Conservation (phyloP, 2,888 invertebrate species). For the Griposia aprilina region DNA sequence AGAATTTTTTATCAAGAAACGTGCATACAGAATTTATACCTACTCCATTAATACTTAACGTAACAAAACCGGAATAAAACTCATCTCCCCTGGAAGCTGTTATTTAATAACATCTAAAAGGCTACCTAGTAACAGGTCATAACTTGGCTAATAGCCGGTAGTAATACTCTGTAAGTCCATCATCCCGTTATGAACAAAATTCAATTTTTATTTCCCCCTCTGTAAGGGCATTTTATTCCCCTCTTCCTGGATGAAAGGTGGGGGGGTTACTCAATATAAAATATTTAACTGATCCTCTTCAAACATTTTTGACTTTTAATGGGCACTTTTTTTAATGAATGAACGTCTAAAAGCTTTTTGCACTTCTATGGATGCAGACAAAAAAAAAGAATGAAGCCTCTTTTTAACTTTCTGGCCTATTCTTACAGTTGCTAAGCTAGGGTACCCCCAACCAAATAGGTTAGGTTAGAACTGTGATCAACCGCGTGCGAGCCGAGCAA, state of each 20-base stretch:
- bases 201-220: conserved; percentile 29
- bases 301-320: not conserved
- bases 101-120: conserved; percentile 42
- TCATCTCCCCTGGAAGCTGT: not conserved
- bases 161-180: conserved; percentile 44
- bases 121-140: conserved; percentile 25
- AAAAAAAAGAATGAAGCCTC: too few species aligned
- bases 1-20: not conserved
- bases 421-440: not conserved
- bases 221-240: not conserved
- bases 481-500: not conserved
- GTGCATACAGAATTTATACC: not conserved
- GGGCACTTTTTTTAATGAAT: not conserved
- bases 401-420: not conserved
- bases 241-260: conserved; percentile 7
- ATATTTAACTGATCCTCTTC: not conserved
- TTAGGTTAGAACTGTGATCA: not conserved
- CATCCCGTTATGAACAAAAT: conserved; percentile 40
- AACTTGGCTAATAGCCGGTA: conserved; percentile 43
- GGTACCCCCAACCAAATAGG: not conserved
- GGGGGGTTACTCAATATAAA: conserved; percentile 37
- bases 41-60: conserved; percentile 3
- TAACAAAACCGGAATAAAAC: conserved; percentile 10
- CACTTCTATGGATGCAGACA: not conserved
- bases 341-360: not conserved